Evolutionary conservation across 1,140 invertebrate species (phyloP), one percentile per base, ranked within the genome.

Genomic region (Stegodyphus mimosarum): DNA sequence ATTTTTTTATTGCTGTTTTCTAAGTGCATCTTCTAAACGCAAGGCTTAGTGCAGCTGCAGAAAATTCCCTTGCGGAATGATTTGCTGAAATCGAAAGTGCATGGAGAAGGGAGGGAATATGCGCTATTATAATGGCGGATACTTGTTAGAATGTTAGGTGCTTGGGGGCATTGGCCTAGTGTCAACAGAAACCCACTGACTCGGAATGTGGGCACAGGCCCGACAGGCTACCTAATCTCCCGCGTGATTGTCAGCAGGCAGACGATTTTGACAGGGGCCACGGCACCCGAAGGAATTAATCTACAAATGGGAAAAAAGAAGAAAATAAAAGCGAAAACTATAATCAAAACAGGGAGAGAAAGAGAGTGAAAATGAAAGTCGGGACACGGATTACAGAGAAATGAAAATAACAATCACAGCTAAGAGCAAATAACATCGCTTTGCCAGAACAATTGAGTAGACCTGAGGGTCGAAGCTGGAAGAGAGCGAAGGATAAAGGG

Each of bases 161-260:
- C 7, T 64, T 64, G 48, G 64, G 77, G 67, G 50, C 77, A 79
- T 70, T 52, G 77, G 50, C 77, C 77, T 15, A 15, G 13, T 67
- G 77, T 55, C 77, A 79, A 79, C 77, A 79, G 51, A 79, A 79
- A 79, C 77, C 77, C 67, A 79, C 64, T 79, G 77, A 79, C 77
- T 79, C 55, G 77, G 77, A 79, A 52, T 79, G 18, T 55, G 75
- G 55, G 7, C 53, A 33, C 33, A 33, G 33, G 33, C 33, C 33
- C 33, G 33, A 1, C 33, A 33, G 52, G 73, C 73, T 48, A 60
- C 73, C 73, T 63, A 60, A 75, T 55, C 73, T 75, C 52, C 52
- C 67, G 10, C 50, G 55, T 75, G 73, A 75, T 75, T 75, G 52
- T 75, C 70, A 72, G 70, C 49, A 72, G 73, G n/a, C 73, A 60